Base-by-base conservation (phyloP, 1,140 invertebrate genomes). In the Vanessa tameamea region DNA sequence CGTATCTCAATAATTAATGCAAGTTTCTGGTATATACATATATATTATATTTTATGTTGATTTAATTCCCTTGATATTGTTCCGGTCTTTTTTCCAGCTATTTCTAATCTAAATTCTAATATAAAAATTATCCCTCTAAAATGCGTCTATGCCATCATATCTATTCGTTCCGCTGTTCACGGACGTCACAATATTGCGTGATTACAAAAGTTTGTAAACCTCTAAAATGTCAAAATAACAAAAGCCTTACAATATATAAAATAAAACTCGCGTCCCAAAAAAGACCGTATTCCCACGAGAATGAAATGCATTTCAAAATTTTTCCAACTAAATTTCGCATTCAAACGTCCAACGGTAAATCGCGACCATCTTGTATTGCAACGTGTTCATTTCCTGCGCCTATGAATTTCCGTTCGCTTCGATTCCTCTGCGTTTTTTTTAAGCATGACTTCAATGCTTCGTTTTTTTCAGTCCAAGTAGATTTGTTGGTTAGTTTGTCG, bases 311-410 rank as follows among this genome's bases (percentile, higher is more conserved):
- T 64, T 71, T 71, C 48, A 71, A 71, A 31, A 71, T 64, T 71
- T 70, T 61, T 61, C 47, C 69, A 55, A 55, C 69, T 64, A 70
- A 70, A 70, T 70, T 70, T 70, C 64, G 63, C 69, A 70, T 64
- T 47, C 47, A 51, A 47, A 23, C 70, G 70, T 72, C 70, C 64
- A 66, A 43, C 50, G 51, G 51, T 59, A 59, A 72, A 72, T 65
- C 59, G 75, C 82, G 64, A 87, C 87, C 89, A 90, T 91, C 88
- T 91, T 91, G 88, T 79, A 89, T 85, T 82, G 84, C 82, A 88
- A 88, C 89, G 88, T 85, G 86, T 91, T 90, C 89, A 91, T 91
- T 91, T 93, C 89, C 87, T 87, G 87, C 82, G 89, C 87, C 89
- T 89, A 90, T 89, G 88, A 85, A 88, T 84, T 89, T 91, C 87